Evolutionary conservation across 1,140 invertebrate genomes (phyloP), one percentile per base, ranked within the genome.

Genomic region (Oncopodura yosiiana): DNA sequence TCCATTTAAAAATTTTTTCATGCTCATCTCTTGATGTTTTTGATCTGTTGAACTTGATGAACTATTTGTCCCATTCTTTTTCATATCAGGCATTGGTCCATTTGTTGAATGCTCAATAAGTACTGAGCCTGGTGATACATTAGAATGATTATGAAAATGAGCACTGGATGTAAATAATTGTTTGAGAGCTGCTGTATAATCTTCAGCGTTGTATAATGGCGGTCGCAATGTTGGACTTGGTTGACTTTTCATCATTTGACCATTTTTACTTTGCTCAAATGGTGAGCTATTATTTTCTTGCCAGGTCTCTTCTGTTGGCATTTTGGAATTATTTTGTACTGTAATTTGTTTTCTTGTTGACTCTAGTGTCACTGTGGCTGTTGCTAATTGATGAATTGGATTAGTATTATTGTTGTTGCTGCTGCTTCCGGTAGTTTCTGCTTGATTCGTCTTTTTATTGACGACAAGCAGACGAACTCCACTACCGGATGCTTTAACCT

Each of bases 1-100:
- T 45, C 90, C 80, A 24, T 84, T 84, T 27, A 82, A 80, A 68
- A 92, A 90, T 69, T 91, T 86, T 43, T 84, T 76, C 29, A 91
- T 72, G 16, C 82, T 85, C 87, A 92, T 90, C 68, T 91, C 87
- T 75, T 68, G 68, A 74, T 69, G 66, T 74, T 52, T n/a, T 46
- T 53, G 6, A 11, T 32, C 8, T 4, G 6, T 32, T 6, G 4
- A 39, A 5, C 12, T 34, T 12, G 27, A n/a, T 8, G 32, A 19
- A 16, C 9, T 11, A 12, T 30, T 34, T 34, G 32, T 34, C n/a
- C n/a, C n/a, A n/a, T n/a, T n/a, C n/a, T n/a, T n/a, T n/a, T n/a
- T n/a, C n/a, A n/a, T n/a, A n/a, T 34, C n/a, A 8, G 8, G n/a
- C 30, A 58, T 41, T 41, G 34, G 23, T 41, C 53, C 53, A 27